Evolutionary conservation across 2,113 vertebrate species (phyloP), one percentile per base, ranked within the genome.

Genomic region (Toxotes chatareus): DNA sequence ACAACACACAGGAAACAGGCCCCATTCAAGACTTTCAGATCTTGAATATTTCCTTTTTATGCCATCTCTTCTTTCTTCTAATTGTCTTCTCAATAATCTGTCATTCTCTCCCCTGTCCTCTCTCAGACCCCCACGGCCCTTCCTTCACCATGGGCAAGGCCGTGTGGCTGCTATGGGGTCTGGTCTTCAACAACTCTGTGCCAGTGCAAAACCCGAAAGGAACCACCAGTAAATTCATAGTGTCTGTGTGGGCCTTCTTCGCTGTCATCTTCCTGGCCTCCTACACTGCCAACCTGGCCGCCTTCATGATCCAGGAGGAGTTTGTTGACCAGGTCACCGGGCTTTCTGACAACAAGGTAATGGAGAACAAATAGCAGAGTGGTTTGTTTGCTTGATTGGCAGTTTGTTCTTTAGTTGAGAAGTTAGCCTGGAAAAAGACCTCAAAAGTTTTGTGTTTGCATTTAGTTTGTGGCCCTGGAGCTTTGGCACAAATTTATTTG

Each of bases 231-330:
- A 99, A 99, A 94, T 99, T 99, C 93, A 99, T 99, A 86, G 98
- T 99, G 84, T 99, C 98, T 0, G 97, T 99, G 46, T 99, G 98
- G 98, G 98, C 98, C 94, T 99, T 99, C 95, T 99, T 99, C 34
- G 98, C 98, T 86, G 98, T 99, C 95, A 99, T 99, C 93, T 99
- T 99, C 93, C 95, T 99, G 94, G 98, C 98, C 94, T 99, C 97
- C 94, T 99, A 99, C 94, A 99, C 98, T 94, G 98, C 98, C 94
- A 99, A 99, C 92, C 94, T 99, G 94, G 98, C 98, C 17, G 98
- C 98, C 93, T 99, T 99, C 95, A 99, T 99, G 98, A 99, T 99
- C 95, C 98, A 99, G 93, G 98, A 99, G 86, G 98, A 99, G 84
- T 99, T 99, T 89, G 98, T 99, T 9, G 98, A 99, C 93, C 98